These are phyloP conservation scores for Apostichopus japonicus DNA, from an alignment of 35 echinoderm and acorn worm genomes.

Conservation along the genomic window DNA sequence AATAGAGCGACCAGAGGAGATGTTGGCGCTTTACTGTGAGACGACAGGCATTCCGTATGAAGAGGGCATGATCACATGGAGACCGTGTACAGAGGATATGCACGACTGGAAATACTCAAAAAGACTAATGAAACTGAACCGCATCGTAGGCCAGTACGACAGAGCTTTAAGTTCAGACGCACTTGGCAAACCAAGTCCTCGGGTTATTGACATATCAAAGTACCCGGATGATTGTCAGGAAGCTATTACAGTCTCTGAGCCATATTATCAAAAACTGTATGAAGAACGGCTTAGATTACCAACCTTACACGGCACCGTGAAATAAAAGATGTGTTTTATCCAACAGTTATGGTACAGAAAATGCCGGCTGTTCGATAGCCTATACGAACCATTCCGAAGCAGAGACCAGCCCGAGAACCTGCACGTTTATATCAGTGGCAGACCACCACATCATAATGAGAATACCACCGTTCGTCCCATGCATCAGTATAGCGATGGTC, in stretches of 20 bases:
- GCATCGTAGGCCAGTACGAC: slow-evolving; percentile 41
- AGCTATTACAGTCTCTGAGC: slow-evolving; percentile 11
- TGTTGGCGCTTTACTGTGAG: slow-evolving; percentile 69
- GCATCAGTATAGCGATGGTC: too few species aligned
- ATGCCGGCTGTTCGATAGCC: too few species aligned
- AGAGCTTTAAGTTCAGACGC: slow-evolving; percentile 26
- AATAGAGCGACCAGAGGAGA: slow-evolving; percentile 56
- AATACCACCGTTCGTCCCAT: too few species aligned
- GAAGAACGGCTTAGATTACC: neutral
- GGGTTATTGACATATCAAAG: slow-evolving; percentile 13
- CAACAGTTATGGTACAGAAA: too few species aligned
- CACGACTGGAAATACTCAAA: slow-evolving; percentile 25
- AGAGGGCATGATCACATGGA: slow-evolving; percentile 42
- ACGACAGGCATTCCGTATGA: slow-evolving; percentile 64
- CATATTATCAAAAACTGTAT: slow-evolving; percentile 26
- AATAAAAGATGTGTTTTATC: too few species aligned
- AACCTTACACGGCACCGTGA: too few species aligned
- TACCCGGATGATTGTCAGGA: slow-evolving; percentile 28
- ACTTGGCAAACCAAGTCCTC: neutral
- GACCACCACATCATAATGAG: too few species aligned
- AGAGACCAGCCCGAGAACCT: too few species aligned
- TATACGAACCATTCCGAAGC: too few species aligned
- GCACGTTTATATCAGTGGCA: too few species aligned
- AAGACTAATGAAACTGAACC: slow-evolving; percentile 22
- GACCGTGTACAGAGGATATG: slow-evolving; percentile 11